Evolutionary conservation across 2,113 vertebrate species (phyloP).

Genomic region (Dolichallabes microphthalmus): DNA sequence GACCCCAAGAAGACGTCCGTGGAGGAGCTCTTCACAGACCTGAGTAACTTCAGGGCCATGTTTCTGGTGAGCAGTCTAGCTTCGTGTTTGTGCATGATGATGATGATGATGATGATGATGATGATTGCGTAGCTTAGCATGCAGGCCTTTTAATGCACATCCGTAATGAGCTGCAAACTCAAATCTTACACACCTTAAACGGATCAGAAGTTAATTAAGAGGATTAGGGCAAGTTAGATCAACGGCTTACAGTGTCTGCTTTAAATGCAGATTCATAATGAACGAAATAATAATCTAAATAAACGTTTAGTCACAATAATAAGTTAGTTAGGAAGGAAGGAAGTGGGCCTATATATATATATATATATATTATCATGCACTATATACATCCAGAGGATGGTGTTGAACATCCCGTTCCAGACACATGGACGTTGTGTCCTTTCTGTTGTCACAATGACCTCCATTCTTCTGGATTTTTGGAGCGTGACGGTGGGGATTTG

Average conservation of each 20-base stretch:
- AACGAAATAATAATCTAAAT: neutral
- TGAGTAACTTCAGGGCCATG: conserved; percentile 91
- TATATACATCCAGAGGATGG: neutral
- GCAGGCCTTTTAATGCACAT: neutral
- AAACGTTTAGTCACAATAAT: neutral
- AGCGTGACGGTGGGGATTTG: neutral
- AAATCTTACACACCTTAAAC: neutral
- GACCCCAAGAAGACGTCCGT: conserved; percentile 92
- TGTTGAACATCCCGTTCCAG: neutral
- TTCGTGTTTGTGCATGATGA: neutral
- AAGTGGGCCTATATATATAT: neutral
- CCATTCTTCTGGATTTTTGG: neutral
- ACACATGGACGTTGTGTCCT: neutral
- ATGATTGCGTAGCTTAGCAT: neutral
- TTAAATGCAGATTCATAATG: neutral
- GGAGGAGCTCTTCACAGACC: conserved; percentile 90
- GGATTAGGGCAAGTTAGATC: conserved; percentile 12
- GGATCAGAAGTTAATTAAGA: conserved; percentile 9
- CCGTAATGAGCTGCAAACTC: conserved; percentile 1
- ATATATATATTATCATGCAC: neutral
- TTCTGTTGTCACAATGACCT: neutral
- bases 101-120: neutral
- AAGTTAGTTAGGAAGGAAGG: no score
- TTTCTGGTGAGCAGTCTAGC: conserved; percentile 77
- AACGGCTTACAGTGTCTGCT: neutral